A percentile compares a stretch with the other conserved stretches of the same genome.
Evolutionary conservation across 1,140 invertebrate species (phyloP).

Genomic region (Protaetia brevitarsis): DNA sequence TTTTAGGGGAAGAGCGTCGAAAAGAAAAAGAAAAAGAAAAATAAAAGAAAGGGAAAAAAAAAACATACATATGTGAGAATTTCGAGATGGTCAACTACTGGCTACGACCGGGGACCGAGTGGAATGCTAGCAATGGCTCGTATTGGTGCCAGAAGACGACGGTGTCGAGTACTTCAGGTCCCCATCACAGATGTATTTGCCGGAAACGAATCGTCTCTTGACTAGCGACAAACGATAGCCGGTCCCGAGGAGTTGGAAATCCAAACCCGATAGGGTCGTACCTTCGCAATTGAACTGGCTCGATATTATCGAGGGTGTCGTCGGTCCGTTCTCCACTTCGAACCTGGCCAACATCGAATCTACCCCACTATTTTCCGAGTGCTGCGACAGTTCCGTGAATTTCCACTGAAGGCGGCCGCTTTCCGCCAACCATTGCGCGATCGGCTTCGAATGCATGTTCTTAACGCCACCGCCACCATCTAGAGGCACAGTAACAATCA

Average conservation of each 20-base stretch:
- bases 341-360: constrained; percentile 88
- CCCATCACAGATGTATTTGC: constrained; percentile 86
- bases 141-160: constrained; percentile 37
- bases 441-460: constrained; percentile 86
- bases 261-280: constrained; percentile 88
- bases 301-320: constrained; percentile 76
- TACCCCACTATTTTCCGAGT: constrained; percentile 82
- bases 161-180: constrained; percentile 56
- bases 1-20: too few relatives aligned
- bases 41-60: constrained; percentile 24
- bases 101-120: constrained; percentile 38
- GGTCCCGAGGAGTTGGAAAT: constrained; percentile 83
- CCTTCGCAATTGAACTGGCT: constrained; percentile 95
- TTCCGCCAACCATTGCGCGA: constrained; percentile 80
- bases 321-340: constrained; percentile 77
- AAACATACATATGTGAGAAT: too few relatives aligned
- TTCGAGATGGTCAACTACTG: too few relatives aligned
- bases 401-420: constrained; percentile 86
- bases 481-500: constrained; percentile 82
- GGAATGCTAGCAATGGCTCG: constrained; percentile 45
- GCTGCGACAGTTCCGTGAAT: constrained; percentile 85
- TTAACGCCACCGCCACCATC: constrained; percentile 74
- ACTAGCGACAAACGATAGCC: constrained; percentile 92
- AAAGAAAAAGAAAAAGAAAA: neutral
- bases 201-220: constrained; percentile 91